Evolutionary conservation across 2,797 vertebrate species (phyloP), one percentile per base, ranked within the genome.

Genomic region (Rhadinocentrus ornatus): DNA sequence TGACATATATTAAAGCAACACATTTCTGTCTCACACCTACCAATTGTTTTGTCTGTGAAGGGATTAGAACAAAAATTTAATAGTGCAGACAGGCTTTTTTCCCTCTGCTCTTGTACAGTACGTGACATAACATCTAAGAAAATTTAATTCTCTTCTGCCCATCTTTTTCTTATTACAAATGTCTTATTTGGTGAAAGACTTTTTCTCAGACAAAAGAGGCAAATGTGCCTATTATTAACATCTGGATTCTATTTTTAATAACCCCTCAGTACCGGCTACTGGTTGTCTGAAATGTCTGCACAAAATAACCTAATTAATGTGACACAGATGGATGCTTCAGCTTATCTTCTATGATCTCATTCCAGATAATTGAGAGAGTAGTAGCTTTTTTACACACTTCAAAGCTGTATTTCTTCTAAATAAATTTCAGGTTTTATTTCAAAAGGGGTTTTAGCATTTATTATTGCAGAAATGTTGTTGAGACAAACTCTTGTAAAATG

Each of bases 181-280:
- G 75, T 81, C 79, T 70, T 70, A 81, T 55, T 61, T 58, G 37
- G 69, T 78, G 77, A 32, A 75, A 65, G 35, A 66, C 55, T 77
- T 60, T 86, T 81, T 67, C 76, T 70, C 58, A 41, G 57, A 69
- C 53, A 55, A 80, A 84, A 86, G 77, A 60, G 52, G 62, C 75
- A 70, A 91, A 81, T 79, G 85, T 78, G 67, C 20, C 79, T 84
- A 85, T 91, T 86, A 84, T 88, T 89, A 91, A 61, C 59, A 66
- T 57, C 15, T 66, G 69, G 70, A 7, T 77, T 88, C 78, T 80
- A 87, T 46, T 90, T 92, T 90, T 85, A 87, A 88, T 78, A 84
- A 75, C 69, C 75, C 62, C 48, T 27, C 29, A 2, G 50, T n/a
- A n/a, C 31, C 76, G 83, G 72, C 84, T 71, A 80, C 72, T 63